Evolutionary conservation across 1,140 invertebrate species (phyloP), one percentile per base, ranked within the genome.

Genomic region (Portunus trituberculatus): DNA sequence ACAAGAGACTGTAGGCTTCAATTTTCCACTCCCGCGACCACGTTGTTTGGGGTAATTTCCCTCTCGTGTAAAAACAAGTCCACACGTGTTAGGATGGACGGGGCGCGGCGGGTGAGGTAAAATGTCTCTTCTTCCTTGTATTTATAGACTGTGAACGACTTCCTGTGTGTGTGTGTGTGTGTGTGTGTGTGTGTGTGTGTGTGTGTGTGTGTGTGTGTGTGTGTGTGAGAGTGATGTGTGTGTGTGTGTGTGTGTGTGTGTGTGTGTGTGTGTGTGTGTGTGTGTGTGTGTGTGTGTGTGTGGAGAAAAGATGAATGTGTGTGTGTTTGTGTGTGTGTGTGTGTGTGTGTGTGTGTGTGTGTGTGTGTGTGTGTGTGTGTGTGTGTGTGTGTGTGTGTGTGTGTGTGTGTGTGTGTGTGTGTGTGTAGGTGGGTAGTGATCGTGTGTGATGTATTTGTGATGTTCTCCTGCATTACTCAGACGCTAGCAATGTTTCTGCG

Each of bases 21-120:
- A 76, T 76, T 76, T 76, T 76, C 67, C 67, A n/a, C 20, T n/a
- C 67, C n/a, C 25, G 20, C n/a, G 67, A 76, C 20, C 67, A 76
- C 67, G 20, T 76, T 76, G 67, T 76, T 76, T 76, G 67, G 67
- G n/a, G 67, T 76, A 76, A 76, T 76, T 76, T 76, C 20, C 67
- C 20, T 76, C 67, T 76, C 67, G 10, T 20, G 6, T 76, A 25
- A 7, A 76, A 76, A 76, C 67, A 76, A n/a, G 67, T 12, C 67
- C 10, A 76, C 67, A n/a, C 67, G 67, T n/a, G 67, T 76, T n/a
- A 76, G 67, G 20, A 25, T 76, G 67, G 67, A n/a, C 6, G 67
- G n/a, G n/a, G 67, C 20, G 25, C 25, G 25, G 67, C 67, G 20
- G 67, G n/a, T n/a, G 67, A n/a, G 67, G 6, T 8, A n/a, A n/a